These are phyloP conservation scores for Anguilla rostrata DNA, from an alignment of 2,113 vertebrate species.

Conservation along the genomic window DNA sequence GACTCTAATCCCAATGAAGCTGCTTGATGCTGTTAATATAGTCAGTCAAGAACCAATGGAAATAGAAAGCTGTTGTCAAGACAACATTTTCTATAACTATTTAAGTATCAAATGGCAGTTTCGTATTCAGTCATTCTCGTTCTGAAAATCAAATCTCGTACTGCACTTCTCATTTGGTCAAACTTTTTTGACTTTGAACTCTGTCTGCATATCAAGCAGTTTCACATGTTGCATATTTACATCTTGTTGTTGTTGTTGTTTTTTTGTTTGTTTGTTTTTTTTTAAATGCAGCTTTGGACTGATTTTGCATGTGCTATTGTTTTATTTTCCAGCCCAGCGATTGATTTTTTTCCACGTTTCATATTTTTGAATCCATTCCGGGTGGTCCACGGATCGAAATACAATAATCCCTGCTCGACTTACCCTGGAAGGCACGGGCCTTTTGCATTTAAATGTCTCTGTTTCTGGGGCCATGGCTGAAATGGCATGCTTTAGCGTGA, in stretches of 20 bases:
- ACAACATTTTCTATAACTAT: not conserved
- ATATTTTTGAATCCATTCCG: not conserved
- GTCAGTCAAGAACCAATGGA: too few relatives aligned
- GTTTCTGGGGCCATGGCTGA: not conserved
- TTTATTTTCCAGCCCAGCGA: not conserved
- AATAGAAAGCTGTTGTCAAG: too few relatives aligned
- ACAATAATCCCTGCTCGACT: not conserved
- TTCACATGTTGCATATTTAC: not conserved
- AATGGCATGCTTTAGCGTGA: not conserved
- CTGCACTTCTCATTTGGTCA: not conserved
- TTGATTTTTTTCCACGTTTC: not conserved
- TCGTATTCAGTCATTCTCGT: not conserved
- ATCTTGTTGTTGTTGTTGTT: too few relatives aligned
- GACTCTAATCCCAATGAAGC: too few relatives aligned
- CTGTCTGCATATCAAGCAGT: not conserved
- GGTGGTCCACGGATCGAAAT: not conserved
- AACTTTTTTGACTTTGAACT: not conserved
- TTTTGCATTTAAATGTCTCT: slow-evolving; percentile 11
- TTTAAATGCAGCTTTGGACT: not conserved
- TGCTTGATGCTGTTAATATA: too few relatives aligned
- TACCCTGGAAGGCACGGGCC: not conserved
- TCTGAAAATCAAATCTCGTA: not conserved
- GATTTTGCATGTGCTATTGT: not conserved
- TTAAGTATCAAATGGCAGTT: not conserved
- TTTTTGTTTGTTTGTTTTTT: not conserved